Base-by-base conservation (phyloP, 1,140 invertebrate species). In the Sitobion miscanthi region DNA sequence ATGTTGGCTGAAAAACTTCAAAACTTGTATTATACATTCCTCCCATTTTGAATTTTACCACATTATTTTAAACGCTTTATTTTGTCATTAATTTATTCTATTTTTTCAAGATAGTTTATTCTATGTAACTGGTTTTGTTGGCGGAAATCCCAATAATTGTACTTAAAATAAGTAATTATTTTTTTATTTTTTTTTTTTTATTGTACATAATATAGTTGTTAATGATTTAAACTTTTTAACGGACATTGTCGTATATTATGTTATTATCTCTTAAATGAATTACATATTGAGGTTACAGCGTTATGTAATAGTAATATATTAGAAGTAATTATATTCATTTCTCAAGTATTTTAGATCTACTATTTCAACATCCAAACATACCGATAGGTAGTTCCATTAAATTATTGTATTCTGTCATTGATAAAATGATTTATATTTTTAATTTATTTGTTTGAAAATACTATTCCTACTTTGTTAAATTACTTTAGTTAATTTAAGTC, bases 151-250 rank as follows among this genome's bases (percentile, higher is more conserved):
- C 25, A 87, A 87, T 87, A 30, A 87, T 45, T 87, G 4, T n/a
- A 87, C 30, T n/a, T 47, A 87, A 87, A 87, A 87, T 87, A 87
- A 87, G 45, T 47, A 87, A 87, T 87, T 47, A 87, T 8, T 25
- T 25, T 23, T 54, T 54, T n/a, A n/a, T 47, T 47, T 20, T 23
- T 49, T 25, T 42, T 11, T 45, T 87, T 87, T 47, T 49, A 87
- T 47, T 87, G 42, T 87, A 49, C 14, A 87, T 87, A 47, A 49
- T 5, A 87, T 87, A 47, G 85, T 14, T 30, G 30, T 87, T 45
- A 17, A 87, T 47, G 45, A 87, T 87, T 87, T 87, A 49, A 20
- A 47, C n/a, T 52, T 88, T 47, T 88, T n/a, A 87, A 49, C 7
- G 7, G 6, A 88, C 30, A 88, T 35, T 88, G 5, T 52, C 47